Percentiles rank a stretch among this genome's conserved stretches.
Evolutionary conservation across 2,888 invertebrate species (phyloP).

Genomic region (Pinctada fucata): DNA sequence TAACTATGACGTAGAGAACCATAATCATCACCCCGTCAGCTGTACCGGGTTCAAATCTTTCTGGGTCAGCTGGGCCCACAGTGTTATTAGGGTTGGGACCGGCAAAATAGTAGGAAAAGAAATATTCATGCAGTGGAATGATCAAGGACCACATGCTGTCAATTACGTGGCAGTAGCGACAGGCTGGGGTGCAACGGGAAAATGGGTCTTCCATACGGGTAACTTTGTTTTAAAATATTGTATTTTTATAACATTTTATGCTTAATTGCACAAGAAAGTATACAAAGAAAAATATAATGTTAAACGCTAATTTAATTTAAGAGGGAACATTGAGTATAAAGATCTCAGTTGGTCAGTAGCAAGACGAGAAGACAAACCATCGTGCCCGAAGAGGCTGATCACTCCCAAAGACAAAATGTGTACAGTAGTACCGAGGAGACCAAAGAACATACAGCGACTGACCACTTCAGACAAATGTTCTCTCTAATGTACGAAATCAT

Average conservation of each 20-base stretch:
- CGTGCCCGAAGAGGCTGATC: too few species aligned
- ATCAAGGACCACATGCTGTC: constrained; percentile 58
- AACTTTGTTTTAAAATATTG: background rate
- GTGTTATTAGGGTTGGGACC: constrained; percentile 52
- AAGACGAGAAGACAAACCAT: too few species aligned
- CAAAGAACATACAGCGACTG: too few species aligned
- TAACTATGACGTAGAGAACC: constrained; percentile 43
- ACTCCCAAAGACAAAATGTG: too few species aligned
- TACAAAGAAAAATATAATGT: background rate
- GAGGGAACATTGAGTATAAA: too few species aligned
- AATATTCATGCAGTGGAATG: constrained; percentile 60
- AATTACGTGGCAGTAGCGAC: constrained; percentile 60
- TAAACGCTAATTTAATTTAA: too few species aligned
- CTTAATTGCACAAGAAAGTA: background rate
- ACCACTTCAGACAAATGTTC: too few species aligned
- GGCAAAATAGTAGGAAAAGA: constrained; percentile 52
- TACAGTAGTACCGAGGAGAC: too few species aligned
- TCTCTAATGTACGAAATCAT: too few species aligned
- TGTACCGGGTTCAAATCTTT: constrained; percentile 51
- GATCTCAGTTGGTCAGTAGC: too few species aligned
- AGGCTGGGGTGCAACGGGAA: constrained; percentile 59
- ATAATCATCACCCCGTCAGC: constrained; percentile 50
- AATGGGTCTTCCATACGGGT: constrained; percentile 54
- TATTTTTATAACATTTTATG: background rate
- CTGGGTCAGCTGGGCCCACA: constrained; percentile 62